phyloP scores from a whole-genome alignment of 1,140 invertebrate genomes.

The Campodea augens region DNA sequence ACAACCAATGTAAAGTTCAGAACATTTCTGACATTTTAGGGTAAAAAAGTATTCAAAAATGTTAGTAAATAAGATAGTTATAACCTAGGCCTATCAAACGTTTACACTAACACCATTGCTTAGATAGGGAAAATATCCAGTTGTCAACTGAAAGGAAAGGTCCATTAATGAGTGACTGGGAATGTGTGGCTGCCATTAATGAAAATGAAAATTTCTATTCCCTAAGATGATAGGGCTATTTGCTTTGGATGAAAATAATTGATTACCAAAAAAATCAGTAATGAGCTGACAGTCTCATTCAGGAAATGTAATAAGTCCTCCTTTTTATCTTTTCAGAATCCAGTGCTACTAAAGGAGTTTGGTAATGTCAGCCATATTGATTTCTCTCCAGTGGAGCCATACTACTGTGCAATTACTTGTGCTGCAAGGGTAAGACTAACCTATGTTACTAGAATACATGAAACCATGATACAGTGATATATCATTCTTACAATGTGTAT shows the following conservation, averaged over 20 bases:
- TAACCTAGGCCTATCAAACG: no score
- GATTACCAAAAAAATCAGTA: conserved; percentile 8
- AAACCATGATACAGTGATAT: not conserved
- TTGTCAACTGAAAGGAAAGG: no score
- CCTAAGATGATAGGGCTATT: conserved; percentile 3
- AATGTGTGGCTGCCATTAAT: no score
- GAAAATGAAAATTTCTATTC: conserved; percentile 4
- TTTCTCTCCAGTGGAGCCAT: conserved; percentile 66
- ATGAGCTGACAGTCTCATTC: conserved; percentile 3
- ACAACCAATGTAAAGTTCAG: no score
- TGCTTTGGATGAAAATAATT: conserved; percentile 9
- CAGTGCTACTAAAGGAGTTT: conserved; percentile 77
- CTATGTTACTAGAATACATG: not conserved
- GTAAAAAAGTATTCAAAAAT: no score
- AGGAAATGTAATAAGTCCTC: not conserved
- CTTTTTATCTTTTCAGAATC: conserved; percentile 39
- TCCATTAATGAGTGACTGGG: no score
- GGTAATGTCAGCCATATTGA: conserved; percentile 77
- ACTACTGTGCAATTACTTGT: conserved; percentile 78
- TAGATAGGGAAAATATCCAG: no score
- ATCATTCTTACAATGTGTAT: not conserved
- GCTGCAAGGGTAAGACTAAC: conserved; percentile 48
- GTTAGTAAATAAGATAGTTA: no score
- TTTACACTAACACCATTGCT: no score
- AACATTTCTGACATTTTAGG: no score